A percentile compares a stretch with the other conserved stretches of the same genome.
These are phyloP conservation scores for Drosophila emarginata DNA, from an alignment of 2,888 invertebrate species.

Conservation along the genomic window DNA sequence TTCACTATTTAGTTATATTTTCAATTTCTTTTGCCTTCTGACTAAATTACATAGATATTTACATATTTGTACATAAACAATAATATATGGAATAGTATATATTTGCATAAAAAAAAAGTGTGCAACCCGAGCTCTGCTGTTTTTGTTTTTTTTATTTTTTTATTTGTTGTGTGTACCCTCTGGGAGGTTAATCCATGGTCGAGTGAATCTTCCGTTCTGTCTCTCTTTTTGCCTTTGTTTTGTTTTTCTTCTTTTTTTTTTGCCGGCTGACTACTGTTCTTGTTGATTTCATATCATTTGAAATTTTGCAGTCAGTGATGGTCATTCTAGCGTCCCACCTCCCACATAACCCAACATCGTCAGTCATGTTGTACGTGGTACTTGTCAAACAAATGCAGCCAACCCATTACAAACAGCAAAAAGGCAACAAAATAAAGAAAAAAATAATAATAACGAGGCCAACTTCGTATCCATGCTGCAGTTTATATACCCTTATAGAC, in stretches of 20 bases:
- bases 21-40: background rate
- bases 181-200: constrained; percentile 33
- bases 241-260: background rate
- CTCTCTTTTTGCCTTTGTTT: background rate
- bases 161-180: constrained; percentile 10
- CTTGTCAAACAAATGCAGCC: constrained; percentile 44
- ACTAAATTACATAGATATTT: background rate
- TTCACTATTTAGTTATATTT: background rate
- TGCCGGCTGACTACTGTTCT: constrained; percentile 12
- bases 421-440: constrained; percentile 1
- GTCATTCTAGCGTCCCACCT: constrained; percentile 19
- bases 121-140: background rate
- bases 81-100: background rate
- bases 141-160: background rate
- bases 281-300: constrained; percentile 60
- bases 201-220: constrained; percentile 32
- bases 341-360: constrained; percentile 9
- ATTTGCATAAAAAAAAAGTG: background rate
- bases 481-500: background rate
- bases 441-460: background rate
- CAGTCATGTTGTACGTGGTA: constrained; percentile 31
- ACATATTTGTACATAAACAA: background rate
- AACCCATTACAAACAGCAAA: constrained; percentile 23
- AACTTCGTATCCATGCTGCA: background rate
- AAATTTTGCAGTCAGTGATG: constrained; percentile 48